Conservation (phyloP, 2,888 invertebrate genomes). For the Auanema freiburgensis region DNA sequence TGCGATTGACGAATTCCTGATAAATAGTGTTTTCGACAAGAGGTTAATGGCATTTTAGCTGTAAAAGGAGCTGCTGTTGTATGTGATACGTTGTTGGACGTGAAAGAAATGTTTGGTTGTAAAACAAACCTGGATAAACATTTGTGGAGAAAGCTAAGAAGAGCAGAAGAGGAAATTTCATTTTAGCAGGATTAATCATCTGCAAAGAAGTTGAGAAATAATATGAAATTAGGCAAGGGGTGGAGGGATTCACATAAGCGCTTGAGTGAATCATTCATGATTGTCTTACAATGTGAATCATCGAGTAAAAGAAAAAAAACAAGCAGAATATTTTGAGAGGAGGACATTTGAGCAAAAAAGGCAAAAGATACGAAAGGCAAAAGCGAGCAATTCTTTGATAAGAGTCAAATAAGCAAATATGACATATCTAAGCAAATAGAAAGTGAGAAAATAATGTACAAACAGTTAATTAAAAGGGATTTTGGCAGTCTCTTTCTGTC, state of each 20-base stretch:
- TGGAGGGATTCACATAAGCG: conserved; percentile 4
- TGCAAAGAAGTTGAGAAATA: neutral
- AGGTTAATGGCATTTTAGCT: too few relatives aligned
- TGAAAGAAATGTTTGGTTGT: too few relatives aligned
- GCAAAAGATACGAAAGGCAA: neutral
- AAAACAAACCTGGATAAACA: conserved; percentile 1
- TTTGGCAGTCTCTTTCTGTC: conserved; percentile 2
- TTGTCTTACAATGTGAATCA: conserved; percentile 1
- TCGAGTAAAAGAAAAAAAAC: too few relatives aligned
- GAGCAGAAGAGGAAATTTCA: neutral
- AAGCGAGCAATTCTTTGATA: neutral
- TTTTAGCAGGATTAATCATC: neutral
- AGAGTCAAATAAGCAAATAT: neutral
- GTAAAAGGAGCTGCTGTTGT: too few relatives aligned
- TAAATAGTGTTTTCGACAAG: too few relatives aligned
- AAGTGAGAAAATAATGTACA: too few relatives aligned
- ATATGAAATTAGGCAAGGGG: conserved; percentile 1
- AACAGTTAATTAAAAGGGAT: too few relatives aligned
- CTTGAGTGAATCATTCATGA: neutral
- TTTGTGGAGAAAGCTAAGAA: neutral
- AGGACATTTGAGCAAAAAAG: too few relatives aligned
- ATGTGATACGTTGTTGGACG: neutral
- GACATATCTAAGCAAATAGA: too few relatives aligned
- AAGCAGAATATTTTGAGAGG: too few relatives aligned
- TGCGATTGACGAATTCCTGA: too few relatives aligned